Base-by-base conservation (phyloP, 2,113 vertebrate genomes). In the Pionites leucogaster region DNA sequence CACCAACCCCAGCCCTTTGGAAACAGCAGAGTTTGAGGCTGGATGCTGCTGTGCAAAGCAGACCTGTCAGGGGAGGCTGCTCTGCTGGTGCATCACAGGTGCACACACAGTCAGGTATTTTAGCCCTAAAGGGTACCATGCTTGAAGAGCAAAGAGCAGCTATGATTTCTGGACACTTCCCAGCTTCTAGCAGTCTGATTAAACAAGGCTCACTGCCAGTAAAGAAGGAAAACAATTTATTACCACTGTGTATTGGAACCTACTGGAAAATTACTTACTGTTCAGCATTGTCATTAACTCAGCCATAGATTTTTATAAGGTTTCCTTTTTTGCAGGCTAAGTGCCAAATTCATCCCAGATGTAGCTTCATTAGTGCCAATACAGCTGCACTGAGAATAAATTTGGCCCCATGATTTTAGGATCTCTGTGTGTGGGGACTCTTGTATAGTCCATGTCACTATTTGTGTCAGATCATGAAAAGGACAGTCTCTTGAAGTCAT, bases 181-280 rank as follows among this genome's bases (percentile, higher is more conserved):
- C 46, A 57, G 47, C 47, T 94, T 95, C 74, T 62, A 90, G 29
- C 69, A 91, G 19, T 20, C 81, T 84, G 62, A 82, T 80, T 87
- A 92, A 92, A 63, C 31, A 74, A 33, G 62, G 46, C 64, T 85
- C 35, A 8, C 31, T 90, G 69, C 86, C 92, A 95, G 13, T 47
- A 92, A 88, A 92, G 86, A 84, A 90, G 52, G 47, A 95, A 86
- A 94, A 79, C 50, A 47, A 68, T 88, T 87, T 88, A 74, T 91
- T 95, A 91, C 60, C 41, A 70, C 50, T 46, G 39, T 90, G 62
- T 55, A 76, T 87, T 93, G 78, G 63, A 97, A 86, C 41, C 52
- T 94, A 89, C 83, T 95, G 71, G 52, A 95, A 93, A 93, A 89
- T 65, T 94, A 71, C 79, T 93, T 89, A 92, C 60, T 93, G 68